Evolutionary conservation across 1,140 invertebrate genomes (phyloP).

Genomic region (Drosophila malerkotliana): DNA sequence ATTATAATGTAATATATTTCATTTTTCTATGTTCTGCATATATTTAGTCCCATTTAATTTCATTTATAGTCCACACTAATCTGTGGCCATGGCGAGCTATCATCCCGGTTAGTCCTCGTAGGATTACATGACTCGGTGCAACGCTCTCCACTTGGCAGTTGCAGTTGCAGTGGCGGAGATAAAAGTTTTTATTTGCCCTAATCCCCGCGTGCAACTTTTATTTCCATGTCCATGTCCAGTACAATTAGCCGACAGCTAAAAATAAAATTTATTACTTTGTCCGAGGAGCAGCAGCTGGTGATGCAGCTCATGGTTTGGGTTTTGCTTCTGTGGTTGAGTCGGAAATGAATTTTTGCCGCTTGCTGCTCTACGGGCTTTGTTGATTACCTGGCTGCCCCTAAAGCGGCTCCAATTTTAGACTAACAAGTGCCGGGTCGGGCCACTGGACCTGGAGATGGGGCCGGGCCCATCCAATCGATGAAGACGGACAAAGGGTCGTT

Average conservation of each 20-base stretch:
- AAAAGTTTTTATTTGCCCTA: constrained; percentile 51
- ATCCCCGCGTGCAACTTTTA: constrained; percentile 48
- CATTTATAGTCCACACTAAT: background rate
- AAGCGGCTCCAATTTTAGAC: constrained; percentile 22
- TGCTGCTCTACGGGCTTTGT: background rate
- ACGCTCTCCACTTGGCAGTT: background rate
- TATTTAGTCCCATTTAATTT: too few species aligned
- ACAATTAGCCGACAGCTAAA: constrained; percentile 71
- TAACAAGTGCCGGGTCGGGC: constrained; percentile 32
- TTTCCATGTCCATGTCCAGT: constrained; percentile 46
- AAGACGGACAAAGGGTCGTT: constrained; percentile 26
- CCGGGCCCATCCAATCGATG: constrained; percentile 7
- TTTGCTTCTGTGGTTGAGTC: constrained; percentile 25
- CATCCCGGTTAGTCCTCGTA: constrained; percentile 42
- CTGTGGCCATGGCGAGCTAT: constrained; percentile 18
- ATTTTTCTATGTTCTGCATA: too few species aligned
- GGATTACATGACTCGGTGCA: constrained; percentile 46
- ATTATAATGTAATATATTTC: too few species aligned
- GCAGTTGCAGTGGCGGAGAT: constrained; percentile 20
- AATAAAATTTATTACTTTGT: constrained; percentile 72
- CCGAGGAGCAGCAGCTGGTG: constrained; percentile 38
- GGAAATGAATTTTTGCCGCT: constrained; percentile 26
- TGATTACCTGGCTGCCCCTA: constrained; percentile 35
- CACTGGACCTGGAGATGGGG: constrained; percentile 21
- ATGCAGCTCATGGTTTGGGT: background rate